Evolutionary conservation across 2,797 vertebrate species (phyloP), one percentile per base, ranked within the genome.

Genomic region (Falco cherrug): DNA sequence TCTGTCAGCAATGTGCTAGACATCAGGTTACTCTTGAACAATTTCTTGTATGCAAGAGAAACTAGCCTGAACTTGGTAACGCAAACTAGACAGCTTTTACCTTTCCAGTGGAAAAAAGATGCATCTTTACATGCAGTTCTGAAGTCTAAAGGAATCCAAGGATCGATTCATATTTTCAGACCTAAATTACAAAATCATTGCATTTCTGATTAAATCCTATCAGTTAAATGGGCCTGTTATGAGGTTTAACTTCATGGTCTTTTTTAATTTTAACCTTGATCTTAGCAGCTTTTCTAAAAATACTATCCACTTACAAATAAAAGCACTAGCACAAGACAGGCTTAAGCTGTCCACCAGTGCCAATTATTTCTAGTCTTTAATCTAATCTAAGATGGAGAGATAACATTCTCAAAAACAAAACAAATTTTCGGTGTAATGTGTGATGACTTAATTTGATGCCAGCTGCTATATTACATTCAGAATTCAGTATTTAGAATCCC

Each of bases 11-110:
- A 53, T 10, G 24, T 18, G 3, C 29, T 6, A 13, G 20, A 7
- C 28, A 16, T 35, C 45, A 6, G 39, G 45, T 54, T 5, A 13
- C 43, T 22, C 43, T 5, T 35, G 41, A 28, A 21, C 24, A 3
- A 6, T 20, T 35, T 6, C 8, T 61, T 1, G 3, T 1, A 22
- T 0, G 11, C 8, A 2, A 47, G 13, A 22, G 18, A 16, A 85
- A 45, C 9, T 0, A 60, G 45, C 4, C 31, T 28, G 41, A n/a
- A 5, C 6, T n/a, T 3, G 0, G 15, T 3, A 37, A 7, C 0
- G 5, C 29, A 33, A 22, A 19, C 39, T 19, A 43, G 48, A 4
- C 16, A 39, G 2, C 9, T 79, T 71, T 43, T 31, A 37, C 29
- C 48, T 61, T 60, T 10, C 29, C 39, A 7, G 0, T 3, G 18